phyloP scores from a whole-genome alignment of 2,888 invertebrate species.

The Campoplex capitator region DNA sequence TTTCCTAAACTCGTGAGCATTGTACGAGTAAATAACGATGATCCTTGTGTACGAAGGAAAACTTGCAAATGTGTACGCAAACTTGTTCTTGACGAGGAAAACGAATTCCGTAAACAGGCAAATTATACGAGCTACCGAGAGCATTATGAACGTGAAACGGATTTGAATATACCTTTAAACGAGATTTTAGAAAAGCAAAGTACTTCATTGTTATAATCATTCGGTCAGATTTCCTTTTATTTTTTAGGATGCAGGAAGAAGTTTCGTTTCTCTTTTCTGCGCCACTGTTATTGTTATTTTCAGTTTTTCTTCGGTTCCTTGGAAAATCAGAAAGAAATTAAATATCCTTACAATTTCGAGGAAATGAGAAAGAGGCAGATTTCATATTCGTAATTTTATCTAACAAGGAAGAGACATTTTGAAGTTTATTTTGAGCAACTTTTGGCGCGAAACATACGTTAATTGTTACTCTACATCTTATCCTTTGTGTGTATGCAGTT shows the following conservation, averaged over 20 bases:
- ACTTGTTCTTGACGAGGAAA: conserved; percentile 12
- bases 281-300: too few species aligned
- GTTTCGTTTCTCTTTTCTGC: neutral
- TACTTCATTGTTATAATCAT: neutral
- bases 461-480: neutral
- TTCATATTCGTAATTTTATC: too few species aligned
- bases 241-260: neutral
- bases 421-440: neutral
- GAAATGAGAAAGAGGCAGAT: too few species aligned
- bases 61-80: conserved; percentile 4
- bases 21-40: conserved; percentile 31
- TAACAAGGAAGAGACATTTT: neutral
- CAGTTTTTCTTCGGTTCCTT: too few species aligned
- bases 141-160: neutral
- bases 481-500: too few species aligned
- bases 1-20: conserved; percentile 33
- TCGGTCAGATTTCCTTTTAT: neutral
- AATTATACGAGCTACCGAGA: conserved; percentile 7
- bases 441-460: neutral
- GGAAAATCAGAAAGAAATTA: too few species aligned
- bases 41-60: neutral
- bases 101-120: conserved; percentile 9
- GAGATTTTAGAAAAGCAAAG: neutral
- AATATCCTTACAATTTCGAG: too few species aligned
- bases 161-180: neutral